Base-by-base conservation (phyloP, 2,797 vertebrate species). In the Poeciliopsis paucimaculata region DNA sequence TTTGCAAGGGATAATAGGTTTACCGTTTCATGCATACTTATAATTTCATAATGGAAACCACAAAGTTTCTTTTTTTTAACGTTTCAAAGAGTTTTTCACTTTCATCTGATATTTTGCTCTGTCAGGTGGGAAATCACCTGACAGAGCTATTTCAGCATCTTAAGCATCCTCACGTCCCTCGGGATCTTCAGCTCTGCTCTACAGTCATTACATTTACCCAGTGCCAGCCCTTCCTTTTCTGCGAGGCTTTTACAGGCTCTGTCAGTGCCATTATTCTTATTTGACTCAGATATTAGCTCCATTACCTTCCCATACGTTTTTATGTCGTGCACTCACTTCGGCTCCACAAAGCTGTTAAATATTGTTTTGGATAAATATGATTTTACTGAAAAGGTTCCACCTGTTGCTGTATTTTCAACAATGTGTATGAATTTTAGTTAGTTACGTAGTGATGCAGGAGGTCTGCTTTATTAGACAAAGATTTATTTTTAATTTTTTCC, bases 121-220 rank as follows among this genome's bases (percentile, higher is more conserved):
- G 68, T 71, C 68, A 71, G 16, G 41, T n/a, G 41, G 68, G 68
- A 71, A 70, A 43, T 70, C 66, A 68, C n/a, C n/a, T n/a, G n/a
- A n/a, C n/a, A n/a, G n/a, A 71, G 68, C 26, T 45, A 45, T 70
- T 45, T 71, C 66, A 71, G 26, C 68, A 46, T 71, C 68, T 46
- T 71, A 45, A 71, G 41, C 41, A 45, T 71, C 41, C 13, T 46
- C 11, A 71, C 10, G 5, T 70, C 66, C 66, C 23, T 45, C 1
- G 6, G 66, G 66, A 70, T 45, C 66, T 43, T n/a, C 11, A n/a
- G 39, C 12, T 70, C 39, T 20, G 39, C 23, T 70, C 23, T 20
- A 70, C 66, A n/a, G 11, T 70, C 39, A n/a, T 39, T 70, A 46
- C 41, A 71, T 71, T 18, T 39, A 39, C 34, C 62, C 26, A n/a